Percentiles rank a stretch among this genome's conserved stretches.
Evolutionary conservation across 92 coral and sea anemone genomes (phyloP).

Genomic region (Scolanthus callimorphus): DNA sequence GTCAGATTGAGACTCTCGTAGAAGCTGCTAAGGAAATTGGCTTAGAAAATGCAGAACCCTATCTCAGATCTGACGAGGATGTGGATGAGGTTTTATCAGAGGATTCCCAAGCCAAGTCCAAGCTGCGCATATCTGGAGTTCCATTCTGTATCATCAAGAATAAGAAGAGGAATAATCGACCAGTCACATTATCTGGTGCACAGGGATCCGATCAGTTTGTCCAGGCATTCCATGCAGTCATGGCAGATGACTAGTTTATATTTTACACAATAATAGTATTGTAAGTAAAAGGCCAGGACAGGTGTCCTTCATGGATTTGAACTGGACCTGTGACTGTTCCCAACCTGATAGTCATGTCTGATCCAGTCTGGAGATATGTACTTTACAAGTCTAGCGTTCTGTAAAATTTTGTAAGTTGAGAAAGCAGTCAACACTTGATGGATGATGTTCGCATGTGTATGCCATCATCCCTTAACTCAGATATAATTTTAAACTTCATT

Average conservation of each 20-base stretch:
- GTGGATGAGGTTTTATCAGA: slow-evolving; percentile 49
- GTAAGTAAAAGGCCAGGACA: too few species aligned
- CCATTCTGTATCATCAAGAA: slow-evolving; percentile 53
- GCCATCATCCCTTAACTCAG: too few species aligned
- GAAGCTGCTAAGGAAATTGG: slow-evolving; percentile 71
- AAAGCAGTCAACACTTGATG: too few species aligned
- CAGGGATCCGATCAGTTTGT: slow-evolving; percentile 47
- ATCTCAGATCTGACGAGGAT: slow-evolving; percentile 55
- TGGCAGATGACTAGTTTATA: not conserved
- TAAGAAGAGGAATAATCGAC: slow-evolving; percentile 11
- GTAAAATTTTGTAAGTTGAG: too few species aligned
- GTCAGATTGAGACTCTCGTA: slow-evolving; percentile 43
- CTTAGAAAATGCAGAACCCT: slow-evolving; percentile 42
- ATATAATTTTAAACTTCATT: too few species aligned
- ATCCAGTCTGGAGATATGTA: too few species aligned
- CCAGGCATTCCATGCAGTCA: slow-evolving; percentile 14
- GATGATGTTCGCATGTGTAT: too few species aligned
- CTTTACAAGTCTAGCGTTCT: too few species aligned
- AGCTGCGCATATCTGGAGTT: slow-evolving; percentile 70
- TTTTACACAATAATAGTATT: too few species aligned
- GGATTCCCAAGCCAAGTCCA: slow-evolving; percentile 61
- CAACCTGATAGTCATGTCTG: too few species aligned
- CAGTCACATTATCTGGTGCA: slow-evolving; percentile 62
- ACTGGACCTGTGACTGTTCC: too few species aligned
- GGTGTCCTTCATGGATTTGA: too few species aligned